These are phyloP conservation scores for Paragorgia papillata DNA, from an alignment of 92 coral and sea anemone genomes.

Conservation along the genomic window DNA sequence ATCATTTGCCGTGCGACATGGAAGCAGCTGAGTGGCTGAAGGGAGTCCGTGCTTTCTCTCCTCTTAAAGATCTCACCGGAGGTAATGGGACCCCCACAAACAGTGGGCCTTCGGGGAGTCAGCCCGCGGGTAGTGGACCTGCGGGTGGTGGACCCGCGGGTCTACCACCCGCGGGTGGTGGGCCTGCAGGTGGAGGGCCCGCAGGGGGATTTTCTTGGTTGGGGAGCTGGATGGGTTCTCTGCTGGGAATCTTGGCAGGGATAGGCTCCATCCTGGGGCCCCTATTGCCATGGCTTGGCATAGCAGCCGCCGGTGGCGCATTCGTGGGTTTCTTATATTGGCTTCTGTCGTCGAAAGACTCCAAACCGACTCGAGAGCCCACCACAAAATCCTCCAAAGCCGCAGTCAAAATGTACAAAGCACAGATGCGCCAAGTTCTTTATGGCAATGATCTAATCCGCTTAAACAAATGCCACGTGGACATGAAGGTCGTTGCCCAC, in stretches of 20 bases:
- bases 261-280: not conserved
- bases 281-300: not conserved
- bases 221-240: too few relatives aligned
- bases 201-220: too few relatives aligned
- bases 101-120: not conserved
- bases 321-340: not conserved
- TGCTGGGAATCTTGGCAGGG: not conserved
- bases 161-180: too few relatives aligned
- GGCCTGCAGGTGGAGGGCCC: too few relatives aligned
- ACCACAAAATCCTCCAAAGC: conserved; percentile 1
- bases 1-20: conserved; percentile 3
- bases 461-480: not conserved
- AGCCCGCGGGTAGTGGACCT: too few relatives aligned
- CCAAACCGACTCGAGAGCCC: not conserved
- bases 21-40: conserved; percentile 6
- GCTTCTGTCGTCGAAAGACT: conserved; percentile 13
- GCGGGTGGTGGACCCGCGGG: too few relatives aligned
- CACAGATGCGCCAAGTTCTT: not conserved
- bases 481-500: not conserved
- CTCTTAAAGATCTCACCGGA: not conserved
- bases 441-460: not conserved
- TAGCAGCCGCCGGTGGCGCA: not conserved
- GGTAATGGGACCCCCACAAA: not conserved
- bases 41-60: not conserved
- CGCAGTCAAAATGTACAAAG: conserved; percentile 9